A percentile compares a stretch with the other conserved stretches of the same genome.
These are phyloP conservation scores for Meiosimyza decipiens DNA, from an alignment of 2,888 invertebrate species.

Conservation along the genomic window DNA sequence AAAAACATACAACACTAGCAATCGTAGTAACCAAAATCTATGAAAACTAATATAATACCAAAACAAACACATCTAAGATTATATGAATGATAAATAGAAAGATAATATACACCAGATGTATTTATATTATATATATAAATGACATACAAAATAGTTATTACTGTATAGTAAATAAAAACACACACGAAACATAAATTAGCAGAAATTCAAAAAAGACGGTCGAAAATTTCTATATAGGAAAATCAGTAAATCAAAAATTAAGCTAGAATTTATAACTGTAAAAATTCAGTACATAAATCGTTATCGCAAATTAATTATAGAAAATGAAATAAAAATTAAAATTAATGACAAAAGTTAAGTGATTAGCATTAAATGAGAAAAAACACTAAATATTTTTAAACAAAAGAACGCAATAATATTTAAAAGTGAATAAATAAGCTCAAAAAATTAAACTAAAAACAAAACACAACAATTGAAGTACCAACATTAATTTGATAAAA, in stretches of 20 bases:
- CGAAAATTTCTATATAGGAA: conserved; percentile 25
- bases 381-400: too few species aligned
- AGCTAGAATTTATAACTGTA: conserved; percentile 18
- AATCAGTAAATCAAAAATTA: conserved; percentile 26
- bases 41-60: neutral
- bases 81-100: conserved; percentile 12
- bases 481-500: conserved; percentile 37
- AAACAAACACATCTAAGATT: conserved; percentile 2
- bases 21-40: neutral
- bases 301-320: conserved; percentile 32
- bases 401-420: too few species aligned
- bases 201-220: conserved; percentile 26
- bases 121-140: conserved; percentile 21
- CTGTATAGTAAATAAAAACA: conserved; percentile 8
- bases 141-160: conserved; percentile 8
- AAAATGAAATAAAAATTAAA: neutral
- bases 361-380: too few species aligned
- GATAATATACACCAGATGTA: conserved; percentile 21
- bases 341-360: too few species aligned
- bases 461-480: conserved; percentile 46
- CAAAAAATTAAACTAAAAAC: neutral
- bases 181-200: conserved; percentile 25
- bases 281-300: conserved; percentile 17
- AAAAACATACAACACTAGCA: conserved; percentile 9
- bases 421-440: too few species aligned